phyloP scores from a whole-genome alignment of 2,113 vertebrate species.

The Aldabrachelys gigantea region DNA sequence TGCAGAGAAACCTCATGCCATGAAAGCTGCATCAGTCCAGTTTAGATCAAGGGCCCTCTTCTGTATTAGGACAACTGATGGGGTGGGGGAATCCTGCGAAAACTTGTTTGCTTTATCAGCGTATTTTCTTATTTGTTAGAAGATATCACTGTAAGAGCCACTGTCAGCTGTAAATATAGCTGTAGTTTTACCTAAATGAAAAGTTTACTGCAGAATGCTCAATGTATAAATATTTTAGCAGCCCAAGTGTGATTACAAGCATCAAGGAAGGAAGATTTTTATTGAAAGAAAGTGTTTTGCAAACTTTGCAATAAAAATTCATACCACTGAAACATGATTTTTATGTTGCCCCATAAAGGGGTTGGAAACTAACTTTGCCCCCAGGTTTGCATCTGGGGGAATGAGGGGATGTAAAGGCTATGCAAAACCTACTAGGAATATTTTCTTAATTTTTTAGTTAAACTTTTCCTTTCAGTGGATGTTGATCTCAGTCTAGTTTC shows the following conservation, averaged over 20 bases:
- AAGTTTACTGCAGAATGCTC: neutral
- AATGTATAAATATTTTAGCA: rapidly evolving
- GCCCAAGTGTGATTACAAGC: neutral
- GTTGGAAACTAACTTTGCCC: constrained; percentile 20
- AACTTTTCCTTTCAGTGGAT: neutral
- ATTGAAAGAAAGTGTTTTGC: neutral
- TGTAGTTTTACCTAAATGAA: neutral
- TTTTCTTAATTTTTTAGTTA: neutral
- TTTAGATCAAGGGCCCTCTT: constrained; percentile 32
- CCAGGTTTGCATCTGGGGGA: constrained; percentile 41
- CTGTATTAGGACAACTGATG: constrained; percentile 52
- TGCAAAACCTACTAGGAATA: constrained; percentile 36
- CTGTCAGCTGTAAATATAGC: neutral
- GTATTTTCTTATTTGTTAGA: constrained; percentile 2
- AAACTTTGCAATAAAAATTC: neutral
- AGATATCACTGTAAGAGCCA: neutral
- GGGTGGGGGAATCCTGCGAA: constrained; percentile 46
- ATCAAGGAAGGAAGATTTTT: neutral
- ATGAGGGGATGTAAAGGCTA: constrained; percentile 52
- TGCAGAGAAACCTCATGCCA: constrained; percentile 15
- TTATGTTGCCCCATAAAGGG: constrained; percentile 1
- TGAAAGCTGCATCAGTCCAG: constrained; percentile 34
- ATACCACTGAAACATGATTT: neutral
- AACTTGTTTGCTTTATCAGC: constrained; percentile 58
- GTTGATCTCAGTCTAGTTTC: neutral